These are phyloP conservation scores for Plumapathes pennacea DNA, from an alignment of 92 coral and sea anemone species.

Conservation along the genomic window DNA sequence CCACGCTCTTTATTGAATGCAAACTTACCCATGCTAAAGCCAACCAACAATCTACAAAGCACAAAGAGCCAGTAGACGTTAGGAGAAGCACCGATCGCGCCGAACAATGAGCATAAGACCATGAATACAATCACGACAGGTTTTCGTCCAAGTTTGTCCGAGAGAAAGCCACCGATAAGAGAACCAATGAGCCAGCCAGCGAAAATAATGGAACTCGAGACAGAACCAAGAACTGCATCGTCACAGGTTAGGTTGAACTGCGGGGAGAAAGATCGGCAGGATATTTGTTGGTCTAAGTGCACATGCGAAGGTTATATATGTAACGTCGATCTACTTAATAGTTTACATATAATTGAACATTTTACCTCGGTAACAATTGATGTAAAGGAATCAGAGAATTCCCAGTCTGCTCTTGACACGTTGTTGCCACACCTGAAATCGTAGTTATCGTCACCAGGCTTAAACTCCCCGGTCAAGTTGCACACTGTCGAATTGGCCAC, in stretches of 20 bases:
- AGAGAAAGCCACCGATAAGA: constrained; percentile 52
- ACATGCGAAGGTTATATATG: no score
- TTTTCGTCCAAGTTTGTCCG: constrained; percentile 79
- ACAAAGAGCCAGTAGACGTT: constrained; percentile 70
- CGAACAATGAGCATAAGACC: constrained; percentile 46
- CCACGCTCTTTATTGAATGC: no score
- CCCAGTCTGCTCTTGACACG: constrained; percentile 52
- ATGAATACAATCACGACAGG: constrained; percentile 51
- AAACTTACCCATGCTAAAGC: constrained; percentile 61
- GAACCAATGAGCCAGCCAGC: constrained; percentile 70
- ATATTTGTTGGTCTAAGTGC: no score
- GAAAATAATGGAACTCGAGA: constrained; percentile 73
- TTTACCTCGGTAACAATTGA: constrained; percentile 65
- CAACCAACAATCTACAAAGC: constrained; percentile 63
- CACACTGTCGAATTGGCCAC: constrained; percentile 44
- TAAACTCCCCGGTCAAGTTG: constrained; percentile 42
- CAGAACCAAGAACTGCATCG: constrained; percentile 52
- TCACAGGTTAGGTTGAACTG: constrained; percentile 58
- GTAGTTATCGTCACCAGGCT: constrained; percentile 25
- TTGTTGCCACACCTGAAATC: constrained; percentile 37
- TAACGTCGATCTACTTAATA: no score
- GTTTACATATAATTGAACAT: no score
- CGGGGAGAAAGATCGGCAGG: neutral
- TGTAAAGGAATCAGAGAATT: constrained; percentile 28
- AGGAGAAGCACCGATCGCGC: constrained; percentile 65